Evolutionary conservation across 2,888 invertebrate species (phyloP), one percentile per base, ranked within the genome.

Genomic region (Laothoe populi): DNA sequence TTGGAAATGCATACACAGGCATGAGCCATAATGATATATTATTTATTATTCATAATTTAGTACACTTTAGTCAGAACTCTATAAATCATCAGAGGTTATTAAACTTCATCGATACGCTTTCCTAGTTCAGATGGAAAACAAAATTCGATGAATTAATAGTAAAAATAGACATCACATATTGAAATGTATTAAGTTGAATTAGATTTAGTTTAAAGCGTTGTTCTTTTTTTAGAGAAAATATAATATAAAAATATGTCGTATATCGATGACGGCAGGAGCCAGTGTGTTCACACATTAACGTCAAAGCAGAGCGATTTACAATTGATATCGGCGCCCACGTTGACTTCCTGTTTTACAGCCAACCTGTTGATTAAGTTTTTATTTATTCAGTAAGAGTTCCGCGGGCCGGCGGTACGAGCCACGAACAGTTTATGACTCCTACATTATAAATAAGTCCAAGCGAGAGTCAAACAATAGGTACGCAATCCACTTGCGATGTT

Each of bases 351-450:
- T 60, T 58, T 60, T 24, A 65, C 61, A 62, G 21, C 40, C 67
- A 63, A 78, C 73, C 67, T 78, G 73, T 76, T 77, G 73, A 75
- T 74, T 66, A 70, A 64, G 65, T 71, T 74, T 53, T 76, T 71
- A 74, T 70, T 73, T 75, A 71, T 79, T 72, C 67, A 76, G 63
- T 58, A 60, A 65, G 49, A 63, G 45, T 57, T 63, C 49, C 40
- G 40, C 31, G 49, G 42, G 26, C 40, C 19, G 40, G 44, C 44
- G 44, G 42, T 31, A 57, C 61, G 53, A 59, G 49, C 59, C 49
- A 44, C 48, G 57, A 49, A 61, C 60, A 57, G 62, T 64, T 66
- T 66, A 65, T 63, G 46, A 58, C 38, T 38, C 16, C 11, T 62
- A 38, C 46, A 62, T 58, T 58, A 48, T 62, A 40, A 62, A 58